Evolutionary conservation across 37 sponge, comb jelly and placozoan species (phyloP), one percentile per base, ranked within the genome.

Genomic region (Hormiphora californensis): DNA sequence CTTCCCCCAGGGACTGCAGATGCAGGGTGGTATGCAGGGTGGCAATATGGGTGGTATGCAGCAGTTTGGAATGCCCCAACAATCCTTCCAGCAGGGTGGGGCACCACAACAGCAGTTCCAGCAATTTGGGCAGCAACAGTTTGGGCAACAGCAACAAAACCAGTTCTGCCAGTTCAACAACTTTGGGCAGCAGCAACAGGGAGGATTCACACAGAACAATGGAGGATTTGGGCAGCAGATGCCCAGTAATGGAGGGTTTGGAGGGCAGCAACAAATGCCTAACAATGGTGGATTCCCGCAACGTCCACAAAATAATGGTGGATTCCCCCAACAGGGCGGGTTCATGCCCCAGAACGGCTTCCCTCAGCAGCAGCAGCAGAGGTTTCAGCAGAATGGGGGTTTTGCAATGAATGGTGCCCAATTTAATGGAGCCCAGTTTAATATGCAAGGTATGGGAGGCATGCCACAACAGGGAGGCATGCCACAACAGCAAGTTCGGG

Each of bases 71-170:
- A 57, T 57, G 61, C n/a, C 61, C 22, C 61, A 57, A 15, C 61
- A 57, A 4, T 28, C 4, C 5, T 5, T 57, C 3, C 59, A 23
- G 22, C 4, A 4, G 4, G 25, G 21, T 19, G 59, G 59, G 59
- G 11, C 59, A 15, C 32, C 25, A 4, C 81, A 2, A 19, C 81
- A 40, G 44, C 38, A 36, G 39, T 7, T n/a, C 1, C 81, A 73
- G 46, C 81, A 73, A 30, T 73, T 73, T 65, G 67, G 67, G 4
- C 33, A 65, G 4, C 81, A 39, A 21, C 81, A 73, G 25, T 40
- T 73, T 17, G 81, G 44, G 2, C 68, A 67, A 46, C 68, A 65
- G 39, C n/a, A n/a, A n/a, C n/a, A n/a, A n/a, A n/a, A n/a, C n/a
- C n/a, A n/a, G n/a, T n/a, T n/a, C n/a, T n/a, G n/a, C n/a, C n/a